A percentile compares a stretch with the other conserved stretches of the same genome.
Conservation (phyloP, 2,888 invertebrate species). For the Trichogramma dendrolimi region DNA sequence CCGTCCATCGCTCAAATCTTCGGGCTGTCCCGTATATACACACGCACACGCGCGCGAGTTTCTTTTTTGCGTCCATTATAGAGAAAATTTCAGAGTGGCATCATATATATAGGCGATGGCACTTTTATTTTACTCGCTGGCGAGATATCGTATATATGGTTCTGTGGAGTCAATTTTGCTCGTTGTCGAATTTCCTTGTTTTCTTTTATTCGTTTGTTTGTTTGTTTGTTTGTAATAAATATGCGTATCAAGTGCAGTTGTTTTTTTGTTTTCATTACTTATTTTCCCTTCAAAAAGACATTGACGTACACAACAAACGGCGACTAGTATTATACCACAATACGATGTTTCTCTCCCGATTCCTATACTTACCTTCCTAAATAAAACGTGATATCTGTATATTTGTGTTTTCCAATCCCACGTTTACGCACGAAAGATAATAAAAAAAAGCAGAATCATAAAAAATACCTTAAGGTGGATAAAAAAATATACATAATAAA, state of each 20-base stretch:
- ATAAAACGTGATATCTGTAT: no score
- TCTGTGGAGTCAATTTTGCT: slow-evolving; percentile 16
- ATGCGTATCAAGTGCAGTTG: no score
- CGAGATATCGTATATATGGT: slow-evolving; percentile 34
- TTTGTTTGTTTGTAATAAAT: no score
- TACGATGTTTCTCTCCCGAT: no score
- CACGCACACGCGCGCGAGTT: slow-evolving; percentile 36
- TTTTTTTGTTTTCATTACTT: no score
- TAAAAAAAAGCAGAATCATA: no score
- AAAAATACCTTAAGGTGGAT: no score
- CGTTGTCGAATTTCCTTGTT: background rate
- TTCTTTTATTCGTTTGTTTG: background rate
- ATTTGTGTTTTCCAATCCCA: no score
- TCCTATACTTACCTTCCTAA: no score
- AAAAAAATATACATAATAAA: no score
- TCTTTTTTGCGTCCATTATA: slow-evolving; percentile 32
- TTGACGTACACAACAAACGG: slow-evolving; percentile 6
- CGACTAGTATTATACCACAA: slow-evolving; percentile 26
- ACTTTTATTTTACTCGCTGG: slow-evolving; percentile 39
- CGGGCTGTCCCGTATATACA: slow-evolving; percentile 36
- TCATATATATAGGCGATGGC: background rate
- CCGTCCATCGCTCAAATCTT: slow-evolving; percentile 42
- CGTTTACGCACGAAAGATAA: no score
- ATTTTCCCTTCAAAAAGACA: no score
- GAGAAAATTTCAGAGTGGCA: slow-evolving; percentile 31